Conservation (phyloP, 2,888 invertebrate genomes). For the Linyphia triangularis region DNA sequence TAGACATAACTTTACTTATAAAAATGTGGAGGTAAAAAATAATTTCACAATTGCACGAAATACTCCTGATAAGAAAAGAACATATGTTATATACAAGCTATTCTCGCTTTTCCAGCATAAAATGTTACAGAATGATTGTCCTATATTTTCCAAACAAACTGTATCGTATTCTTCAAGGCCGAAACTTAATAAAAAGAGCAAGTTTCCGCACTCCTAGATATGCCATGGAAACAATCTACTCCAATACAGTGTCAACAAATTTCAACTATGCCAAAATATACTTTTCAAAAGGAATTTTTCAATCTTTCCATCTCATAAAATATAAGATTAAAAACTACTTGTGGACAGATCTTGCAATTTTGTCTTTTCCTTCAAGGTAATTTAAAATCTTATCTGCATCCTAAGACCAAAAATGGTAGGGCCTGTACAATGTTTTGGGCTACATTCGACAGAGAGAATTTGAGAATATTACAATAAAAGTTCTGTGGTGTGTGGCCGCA, state of each 20-base stretch:
- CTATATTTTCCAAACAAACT: slow-evolving; percentile 34
- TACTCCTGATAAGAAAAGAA: slow-evolving; percentile 20
- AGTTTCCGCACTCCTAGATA: neutral
- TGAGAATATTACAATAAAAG: slow-evolving; percentile 66
- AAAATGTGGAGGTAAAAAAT: slow-evolving; percentile 44
- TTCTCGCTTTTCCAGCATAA: slow-evolving; percentile 1
- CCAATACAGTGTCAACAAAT: neutral
- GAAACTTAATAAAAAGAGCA: neutral
- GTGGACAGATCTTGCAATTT: slow-evolving; percentile 29
- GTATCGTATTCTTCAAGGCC: neutral
- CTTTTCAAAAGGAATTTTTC: neutral
- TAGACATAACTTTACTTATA: slow-evolving; percentile 11
- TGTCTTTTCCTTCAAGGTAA: neutral
- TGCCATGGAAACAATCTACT: neutral
- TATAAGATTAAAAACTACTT: slow-evolving; percentile 17
- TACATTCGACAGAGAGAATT: slow-evolving; percentile 49
- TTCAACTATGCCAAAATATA: neutral
- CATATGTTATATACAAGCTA: slow-evolving; percentile 40
- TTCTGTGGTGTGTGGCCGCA: slow-evolving; percentile 20
- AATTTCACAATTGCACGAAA: slow-evolving; percentile 56
- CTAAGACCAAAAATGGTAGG: slow-evolving; percentile 1
- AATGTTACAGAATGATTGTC: slow-evolving; percentile 51
- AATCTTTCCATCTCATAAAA: neutral
- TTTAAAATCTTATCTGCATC: slow-evolving; percentile 26
- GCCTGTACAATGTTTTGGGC: slow-evolving; percentile 40